Evolutionary conservation across 1,140 invertebrate genomes (phyloP), one percentile per base, ranked within the genome.

Genomic region (Aradophagus sp.): DNA sequence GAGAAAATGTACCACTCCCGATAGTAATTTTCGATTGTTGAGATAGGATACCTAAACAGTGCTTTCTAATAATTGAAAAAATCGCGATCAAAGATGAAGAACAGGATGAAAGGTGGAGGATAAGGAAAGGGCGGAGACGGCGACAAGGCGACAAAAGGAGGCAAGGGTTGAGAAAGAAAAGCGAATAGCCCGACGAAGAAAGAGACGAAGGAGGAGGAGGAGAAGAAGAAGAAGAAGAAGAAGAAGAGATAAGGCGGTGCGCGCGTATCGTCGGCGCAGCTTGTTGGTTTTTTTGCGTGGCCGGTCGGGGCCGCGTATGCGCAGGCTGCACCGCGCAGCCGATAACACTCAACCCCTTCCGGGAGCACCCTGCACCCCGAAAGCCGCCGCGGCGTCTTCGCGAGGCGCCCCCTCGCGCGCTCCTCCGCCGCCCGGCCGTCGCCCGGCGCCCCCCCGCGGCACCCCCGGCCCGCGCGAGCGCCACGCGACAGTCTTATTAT

Each of bases 271-370:
- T 32, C 32, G 29, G 11, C 5, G 23, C 31, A 14, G 10, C 11
- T 47, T 47, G 67, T 44, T 63, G 26, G 4, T 38, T 55, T 53
- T 35, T 31, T 35, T 10, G 53, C 15, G n/a, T 29, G 48, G 50
- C 65, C 70, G 44, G 41, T 27, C 14, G 10, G 36, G 19, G 15
- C 10, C 3, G 10, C 39, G 19, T 19, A n/a, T 39, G 81, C 81
- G 80, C 81, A 83, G 71, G 75, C 73, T 83, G 83, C 82, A 84
- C 80, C 78, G 80, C 83, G 81, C 83, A 84, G 39, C 45, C 68
- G 39, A 63, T 58, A 56, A 47, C 53, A 52, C 63, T 65, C 47
- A 58, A 66, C 63, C 48, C 55, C 70, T 69, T 71, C 67, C 42
- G 45, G 42, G 52, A 23, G 44, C 26, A 27, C 58, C 26, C 55